These are phyloP conservation scores for Anas capensis DNA, from an alignment of 2,797 vertebrate species.

Conservation along the genomic window DNA sequence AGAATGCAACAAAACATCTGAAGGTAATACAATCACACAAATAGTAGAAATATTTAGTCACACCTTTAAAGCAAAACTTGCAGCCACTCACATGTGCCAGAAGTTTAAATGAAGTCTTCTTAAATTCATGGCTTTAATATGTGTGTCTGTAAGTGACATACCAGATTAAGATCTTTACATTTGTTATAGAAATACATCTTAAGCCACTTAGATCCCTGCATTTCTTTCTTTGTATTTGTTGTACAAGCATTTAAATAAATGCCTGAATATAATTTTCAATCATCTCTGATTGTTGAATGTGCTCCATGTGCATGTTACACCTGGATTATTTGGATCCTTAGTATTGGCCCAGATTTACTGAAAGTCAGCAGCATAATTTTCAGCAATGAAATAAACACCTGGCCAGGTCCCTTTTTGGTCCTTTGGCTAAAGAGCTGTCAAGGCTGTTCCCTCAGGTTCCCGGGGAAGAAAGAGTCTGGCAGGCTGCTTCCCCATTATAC, in stretches of 20 bases:
- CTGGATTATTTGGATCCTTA: not conserved
- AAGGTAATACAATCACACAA: constrained; percentile 76
- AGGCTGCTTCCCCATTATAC: not conserved
- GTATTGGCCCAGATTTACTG: not conserved
- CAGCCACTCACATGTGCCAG: accelerated
- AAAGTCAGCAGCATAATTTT: not conserved
- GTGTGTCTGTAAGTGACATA: not conserved
- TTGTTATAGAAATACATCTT: not conserved
- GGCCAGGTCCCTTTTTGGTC: not conserved
- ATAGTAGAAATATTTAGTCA: not conserved
- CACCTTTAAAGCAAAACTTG: not conserved
- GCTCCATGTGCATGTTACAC: not conserved
- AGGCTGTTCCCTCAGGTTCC: not conserved
- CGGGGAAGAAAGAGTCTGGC: not conserved
- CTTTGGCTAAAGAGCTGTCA: not conserved
- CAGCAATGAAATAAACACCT: not conserved
- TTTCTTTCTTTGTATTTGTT: not conserved
- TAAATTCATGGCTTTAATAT: not conserved
- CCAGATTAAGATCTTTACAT: not conserved
- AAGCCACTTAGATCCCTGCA: not conserved
- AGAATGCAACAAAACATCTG: constrained; percentile 82
- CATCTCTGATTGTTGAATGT: not conserved
- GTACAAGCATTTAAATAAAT: not conserved
- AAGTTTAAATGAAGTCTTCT: not conserved
- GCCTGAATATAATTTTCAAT: not conserved